Conservation (phyloP, 2,113 vertebrate genomes). For the Hemiprocne comata region DNA sequence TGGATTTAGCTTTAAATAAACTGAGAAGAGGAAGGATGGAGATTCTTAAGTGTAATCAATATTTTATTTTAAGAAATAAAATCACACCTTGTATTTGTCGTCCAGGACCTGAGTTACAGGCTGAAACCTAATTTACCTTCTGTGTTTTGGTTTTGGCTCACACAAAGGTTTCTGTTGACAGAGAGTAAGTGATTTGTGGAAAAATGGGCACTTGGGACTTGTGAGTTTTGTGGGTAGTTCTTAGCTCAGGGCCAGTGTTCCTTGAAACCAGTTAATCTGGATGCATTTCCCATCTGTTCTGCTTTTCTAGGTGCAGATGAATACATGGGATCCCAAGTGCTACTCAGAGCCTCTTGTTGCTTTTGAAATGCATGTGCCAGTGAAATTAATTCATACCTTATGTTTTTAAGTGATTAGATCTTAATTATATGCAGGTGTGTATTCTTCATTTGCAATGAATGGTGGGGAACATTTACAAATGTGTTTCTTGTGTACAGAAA, state of each 20-base stretch:
- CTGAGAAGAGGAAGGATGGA: background rate
- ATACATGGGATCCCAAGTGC: background rate
- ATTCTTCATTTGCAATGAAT: background rate
- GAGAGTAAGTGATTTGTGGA: background rate
- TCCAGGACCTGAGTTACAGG: background rate
- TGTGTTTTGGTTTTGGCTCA: background rate
- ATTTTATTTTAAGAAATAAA: background rate
- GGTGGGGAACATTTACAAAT: background rate
- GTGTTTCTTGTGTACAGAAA: background rate
- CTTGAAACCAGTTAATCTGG: background rate
- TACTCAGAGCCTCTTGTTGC: background rate
- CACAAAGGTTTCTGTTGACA: background rate
- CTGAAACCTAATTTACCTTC: background rate
- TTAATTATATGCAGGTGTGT: background rate
- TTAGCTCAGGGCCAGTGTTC: background rate
- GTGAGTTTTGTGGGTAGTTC: background rate
- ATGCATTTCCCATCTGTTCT: background rate
- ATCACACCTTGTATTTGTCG: background rate
- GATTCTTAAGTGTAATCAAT: background rate
- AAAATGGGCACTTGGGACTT: background rate
- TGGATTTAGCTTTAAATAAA: background rate
- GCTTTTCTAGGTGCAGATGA: background rate
- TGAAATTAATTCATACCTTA: background rate
- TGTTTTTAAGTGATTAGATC: conserved; percentile 2
- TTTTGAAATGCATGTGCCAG: background rate